Conservation (phyloP, 92 coral and sea anemone genomes). For the Actinernus sp. region DNA sequence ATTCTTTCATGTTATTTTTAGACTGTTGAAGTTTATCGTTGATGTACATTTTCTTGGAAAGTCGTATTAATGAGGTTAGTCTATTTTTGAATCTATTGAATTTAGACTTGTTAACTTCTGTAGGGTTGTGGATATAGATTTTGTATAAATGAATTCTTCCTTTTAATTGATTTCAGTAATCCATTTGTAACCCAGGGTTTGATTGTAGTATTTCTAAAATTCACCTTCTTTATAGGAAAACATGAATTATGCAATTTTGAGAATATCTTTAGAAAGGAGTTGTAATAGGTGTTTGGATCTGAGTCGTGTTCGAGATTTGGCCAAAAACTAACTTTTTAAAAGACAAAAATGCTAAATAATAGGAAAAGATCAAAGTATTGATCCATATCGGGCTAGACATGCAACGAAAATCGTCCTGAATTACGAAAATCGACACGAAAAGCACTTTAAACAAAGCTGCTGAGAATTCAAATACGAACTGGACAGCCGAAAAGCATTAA, state of each 20-base stretch:
- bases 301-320: too few relatives aligned
- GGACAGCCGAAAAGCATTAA: too few relatives aligned
- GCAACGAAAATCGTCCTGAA: too few relatives aligned
- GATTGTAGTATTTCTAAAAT: background rate
- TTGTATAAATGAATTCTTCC: background rate
- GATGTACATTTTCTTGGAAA: background rate
- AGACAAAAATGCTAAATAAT: too few relatives aligned
- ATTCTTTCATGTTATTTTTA: background rate
- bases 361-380: too few relatives aligned
- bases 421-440: too few relatives aligned
- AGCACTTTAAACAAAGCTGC: too few relatives aligned
- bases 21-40: background rate
- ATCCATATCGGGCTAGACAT: too few relatives aligned
- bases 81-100: background rate
- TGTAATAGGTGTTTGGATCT: too few relatives aligned
- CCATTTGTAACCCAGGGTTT: constrained; percentile 3
- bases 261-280: too few relatives aligned
- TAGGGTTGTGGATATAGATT: background rate
- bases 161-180: background rate
- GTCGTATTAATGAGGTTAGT: background rate
- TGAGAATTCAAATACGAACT: too few relatives aligned
- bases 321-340: too few relatives aligned
- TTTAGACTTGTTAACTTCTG: background rate
- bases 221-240: background rate
- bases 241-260: background rate